Conservation (phyloP, 2,888 invertebrate species). For the Caenorhabditis sp. region DNA sequence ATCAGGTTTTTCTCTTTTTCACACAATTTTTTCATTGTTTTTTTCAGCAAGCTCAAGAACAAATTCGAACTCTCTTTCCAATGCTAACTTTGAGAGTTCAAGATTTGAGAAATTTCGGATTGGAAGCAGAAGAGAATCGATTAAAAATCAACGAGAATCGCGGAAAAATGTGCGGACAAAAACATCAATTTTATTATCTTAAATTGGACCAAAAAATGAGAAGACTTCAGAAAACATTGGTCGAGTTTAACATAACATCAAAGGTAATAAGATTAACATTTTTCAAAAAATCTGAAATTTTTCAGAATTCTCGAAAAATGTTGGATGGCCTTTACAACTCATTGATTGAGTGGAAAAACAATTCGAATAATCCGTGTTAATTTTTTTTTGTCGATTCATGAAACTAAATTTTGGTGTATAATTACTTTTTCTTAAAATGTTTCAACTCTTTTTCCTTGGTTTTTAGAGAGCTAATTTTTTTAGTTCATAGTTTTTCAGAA, state of each 20-base stretch:
- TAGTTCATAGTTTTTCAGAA: no score
- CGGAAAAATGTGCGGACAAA: not conserved
- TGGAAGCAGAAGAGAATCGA: not conserved
- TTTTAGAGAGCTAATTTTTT: no score
- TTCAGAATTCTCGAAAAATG: not conserved
- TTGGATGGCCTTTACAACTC: not conserved
- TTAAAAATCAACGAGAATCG: not conserved
- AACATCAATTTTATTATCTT: not conserved
- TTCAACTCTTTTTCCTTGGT: no score
- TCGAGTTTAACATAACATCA: not conserved
- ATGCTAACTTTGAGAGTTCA: not conserved
- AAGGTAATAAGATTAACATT: not conserved
- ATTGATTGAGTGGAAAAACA: not conserved
- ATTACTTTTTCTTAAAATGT: no score
- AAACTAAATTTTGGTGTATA: no score
- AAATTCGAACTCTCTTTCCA: not conserved
- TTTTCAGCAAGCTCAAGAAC: not conserved
- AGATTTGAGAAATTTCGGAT: not conserved
- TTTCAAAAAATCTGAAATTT: not conserved
- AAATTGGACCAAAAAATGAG: not conserved
- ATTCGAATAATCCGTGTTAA: not conserved
- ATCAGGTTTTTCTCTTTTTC: constrained; percentile 9
- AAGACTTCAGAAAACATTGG: not conserved
- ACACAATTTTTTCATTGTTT: not conserved
- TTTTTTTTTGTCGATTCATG: no score